Base-by-base conservation (phyloP, 1,140 invertebrate species). In the Ceratina calcarata region DNA sequence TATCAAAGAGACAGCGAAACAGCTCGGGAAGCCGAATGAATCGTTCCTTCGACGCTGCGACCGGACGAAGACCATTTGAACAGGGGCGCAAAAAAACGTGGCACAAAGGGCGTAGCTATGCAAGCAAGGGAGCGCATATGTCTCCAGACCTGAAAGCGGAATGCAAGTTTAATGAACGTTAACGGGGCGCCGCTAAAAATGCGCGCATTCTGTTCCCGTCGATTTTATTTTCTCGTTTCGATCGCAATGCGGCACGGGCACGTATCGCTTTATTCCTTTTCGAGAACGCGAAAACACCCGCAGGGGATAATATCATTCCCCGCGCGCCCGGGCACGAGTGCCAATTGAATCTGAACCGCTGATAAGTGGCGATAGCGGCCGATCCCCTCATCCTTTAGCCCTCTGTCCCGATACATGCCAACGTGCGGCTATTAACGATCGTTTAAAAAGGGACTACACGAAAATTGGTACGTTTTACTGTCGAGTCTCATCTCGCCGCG, bases 381-480 rank as follows among this genome's bases (percentile, higher is more conserved):
- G 32, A 51, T 24, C 64, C 65, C 51, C 37, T 58, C 27, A 57
- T 75, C 45, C 55, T 78, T 76, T 64, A 71, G 57, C 66, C 74
- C 78, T 81, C 85, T 82, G 82, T 61, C 69, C 69, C 67, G 37
- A 60, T 55, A 65, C 58, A 45, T 65, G 45, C 78, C 37, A 72
- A 84, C 64, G 51, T 20, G 57, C 65, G 22, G 37, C 55, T 64
- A 6, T 81, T 85, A 78, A 61, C 27, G 51, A 6, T 20, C 72
- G 79, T 84, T 84, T 68, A 55, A 69, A 67, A 81, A 60, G n/a
- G 18, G 15, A 20, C 49, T 45, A 27, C 27, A 76, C 62, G 79
- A 78, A 84, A 85, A 84, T 84, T 64, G 45, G 58, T 18, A 53
- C 66, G 10, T 51, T 45, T 37, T 20, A 53, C 37, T 58, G 57